Conservation (phyloP, 23 tunicate genomes). For the Corella eumyota region DNA sequence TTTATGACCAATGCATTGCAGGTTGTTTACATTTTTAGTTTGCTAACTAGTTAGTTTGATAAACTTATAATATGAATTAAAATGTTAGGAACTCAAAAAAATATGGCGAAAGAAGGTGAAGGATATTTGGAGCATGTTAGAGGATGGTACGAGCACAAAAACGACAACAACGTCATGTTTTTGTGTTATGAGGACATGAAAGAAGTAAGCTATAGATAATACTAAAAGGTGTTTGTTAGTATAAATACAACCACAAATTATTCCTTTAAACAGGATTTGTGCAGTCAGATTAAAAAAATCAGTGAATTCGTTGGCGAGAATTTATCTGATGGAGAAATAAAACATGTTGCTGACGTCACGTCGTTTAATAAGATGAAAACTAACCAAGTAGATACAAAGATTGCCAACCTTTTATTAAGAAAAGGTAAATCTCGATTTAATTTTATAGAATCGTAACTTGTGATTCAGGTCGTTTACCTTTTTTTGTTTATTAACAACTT, state of each 20-base stretch:
- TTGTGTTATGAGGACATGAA: conserved; percentile 4
- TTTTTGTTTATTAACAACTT: too few species aligned
- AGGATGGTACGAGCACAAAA: neutral
- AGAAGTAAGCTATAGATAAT: neutral
- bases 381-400: neutral
- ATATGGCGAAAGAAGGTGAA: too few species aligned
- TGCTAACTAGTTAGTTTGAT: too few species aligned
- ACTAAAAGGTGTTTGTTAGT: neutral
- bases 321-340: conserved; percentile 1
- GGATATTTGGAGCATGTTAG: neutral
- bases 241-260: conserved; percentile 1
- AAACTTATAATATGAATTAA: too few species aligned
- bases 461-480: too few species aligned
- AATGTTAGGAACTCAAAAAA: too few species aligned
- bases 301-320: neutral
- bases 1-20: too few species aligned
- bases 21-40: too few species aligned
- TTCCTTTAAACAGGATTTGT: neutral
- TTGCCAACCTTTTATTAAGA: too few species aligned
- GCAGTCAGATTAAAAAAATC: neutral
- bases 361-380: neutral
- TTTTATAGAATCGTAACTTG: too few species aligned
- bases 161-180: neutral
- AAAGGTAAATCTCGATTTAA: too few species aligned
- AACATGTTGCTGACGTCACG: neutral